Base-by-base conservation (phyloP, 2,888 invertebrate genomes). In the Macrosiphum euphorbiae region DNA sequence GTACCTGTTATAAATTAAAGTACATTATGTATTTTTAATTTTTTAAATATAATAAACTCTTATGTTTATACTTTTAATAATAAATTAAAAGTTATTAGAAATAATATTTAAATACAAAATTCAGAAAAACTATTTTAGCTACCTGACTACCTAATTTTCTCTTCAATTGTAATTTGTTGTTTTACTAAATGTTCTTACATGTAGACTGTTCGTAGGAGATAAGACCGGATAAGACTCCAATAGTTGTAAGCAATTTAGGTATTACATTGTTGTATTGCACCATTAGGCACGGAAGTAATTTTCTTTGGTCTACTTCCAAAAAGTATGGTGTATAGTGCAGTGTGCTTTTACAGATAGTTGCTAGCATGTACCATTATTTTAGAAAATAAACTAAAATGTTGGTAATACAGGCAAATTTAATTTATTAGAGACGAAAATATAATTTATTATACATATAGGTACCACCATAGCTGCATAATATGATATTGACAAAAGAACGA, bases 251-350 rank as follows among this genome's bases (percentile, higher is more conserved):
- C 52, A n/a, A 87, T 28, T 87, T 50, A 50, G 50, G n/a, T 52
- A 50, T 52, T n/a, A 86, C 85, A 87, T 87, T 87, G n/a, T 50
- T 87, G 52, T 20, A 47, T 26, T 47, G 50, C 50, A n/a, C 55
- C 88, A 88, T 88, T 88, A 41, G 41, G 41, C 11, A 55, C 35
- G 35, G 13, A 88, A 88, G 88, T 35, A 52, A 55, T 88, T 41
- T 88, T 88, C 24, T 88, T 88, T 88, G 88, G 88, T 35, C 41
- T 55, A 11, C 20, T 35, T 55, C 88, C 88, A 88, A 55, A 55
- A 52, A 52, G 52, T 88, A 55, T 35, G 8, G 4, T 50, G n/a
- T 50, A 47, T 7, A 85, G n/a, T 67, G 16, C 16, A 35, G 47
- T 86, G 47, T 47, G 24, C 26, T 13, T 86, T 47, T 28, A 86